These are phyloP conservation scores for Thymelicus lineola DNA, from an alignment of 2,888 invertebrate species.

Conservation along the genomic window DNA sequence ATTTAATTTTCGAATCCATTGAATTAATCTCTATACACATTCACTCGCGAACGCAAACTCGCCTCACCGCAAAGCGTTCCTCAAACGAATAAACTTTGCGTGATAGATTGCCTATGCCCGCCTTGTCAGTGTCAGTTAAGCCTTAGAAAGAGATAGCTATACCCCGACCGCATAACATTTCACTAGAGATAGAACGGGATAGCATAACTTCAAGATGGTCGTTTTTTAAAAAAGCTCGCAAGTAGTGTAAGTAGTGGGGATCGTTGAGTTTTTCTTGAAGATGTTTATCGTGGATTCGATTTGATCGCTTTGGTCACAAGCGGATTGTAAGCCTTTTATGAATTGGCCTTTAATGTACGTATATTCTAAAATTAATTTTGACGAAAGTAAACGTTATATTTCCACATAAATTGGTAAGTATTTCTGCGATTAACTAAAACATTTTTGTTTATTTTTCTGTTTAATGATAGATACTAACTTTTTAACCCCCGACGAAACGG, in stretches of 20 bases:
- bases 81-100: conserved; percentile 82
- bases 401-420: neutral
- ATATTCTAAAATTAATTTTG: neutral
- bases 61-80: conserved; percentile 81
- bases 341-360: conserved; percentile 54
- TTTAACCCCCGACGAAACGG: too few relatives aligned
- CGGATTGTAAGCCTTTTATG: conserved; percentile 52
- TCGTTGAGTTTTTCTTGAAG: conserved; percentile 84
- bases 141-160: conserved; percentile 70
- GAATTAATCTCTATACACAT: conserved; percentile 59
- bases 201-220: conserved; percentile 62
- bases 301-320: conserved; percentile 74
- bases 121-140: conserved; percentile 76
- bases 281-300: conserved; percentile 82
- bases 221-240: conserved; percentile 79
- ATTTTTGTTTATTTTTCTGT: too few relatives aligned
- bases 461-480: too few relatives aligned
- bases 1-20: conserved; percentile 78
- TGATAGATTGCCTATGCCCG: conserved; percentile 82
- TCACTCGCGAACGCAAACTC: conserved; percentile 57
- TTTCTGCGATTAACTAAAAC: too few relatives aligned
- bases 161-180: conserved; percentile 37
- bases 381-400: neutral
- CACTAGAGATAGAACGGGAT: conserved; percentile 55
- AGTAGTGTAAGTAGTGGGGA: conserved; percentile 84